phyloP scores from a whole-genome alignment of 2,797 vertebrate genomes.

The Mormyrus proboscirostris region DNA sequence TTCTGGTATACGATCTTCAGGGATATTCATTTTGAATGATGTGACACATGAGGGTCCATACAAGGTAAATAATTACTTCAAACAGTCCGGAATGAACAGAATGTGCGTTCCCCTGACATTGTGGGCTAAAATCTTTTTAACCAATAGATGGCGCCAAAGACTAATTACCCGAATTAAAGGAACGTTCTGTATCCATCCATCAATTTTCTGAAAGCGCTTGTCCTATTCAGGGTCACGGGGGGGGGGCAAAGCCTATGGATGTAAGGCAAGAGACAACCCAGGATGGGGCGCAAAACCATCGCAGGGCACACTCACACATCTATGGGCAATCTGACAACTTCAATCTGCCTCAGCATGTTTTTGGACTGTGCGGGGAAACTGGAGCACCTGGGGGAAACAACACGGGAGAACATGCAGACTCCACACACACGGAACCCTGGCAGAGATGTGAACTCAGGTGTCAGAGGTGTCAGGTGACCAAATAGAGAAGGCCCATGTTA shows the following conservation, averaged over 20 bases:
- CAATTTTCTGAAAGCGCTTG: background rate
- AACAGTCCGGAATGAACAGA: background rate
- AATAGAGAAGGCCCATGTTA: background rate
- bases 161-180: background rate
- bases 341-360: background rate
- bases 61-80: background rate
- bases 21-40: background rate
- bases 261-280: background rate
- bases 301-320: background rate
- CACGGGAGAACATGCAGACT: background rate
- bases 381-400: background rate
- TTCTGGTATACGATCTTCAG: background rate
- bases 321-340: background rate
- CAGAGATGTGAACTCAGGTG: too few species aligned
- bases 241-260: background rate
- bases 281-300: too few species aligned
- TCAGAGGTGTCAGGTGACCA: background rate
- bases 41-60: background rate
- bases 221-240: background rate
- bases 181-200: background rate
- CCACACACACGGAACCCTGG: background rate
- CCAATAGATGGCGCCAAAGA: background rate
- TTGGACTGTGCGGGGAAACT: background rate
- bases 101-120: background rate
- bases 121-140: background rate